Conservation (phyloP, 2,797 vertebrate genomes). For the Pteronotus mesoamericanus region DNA sequence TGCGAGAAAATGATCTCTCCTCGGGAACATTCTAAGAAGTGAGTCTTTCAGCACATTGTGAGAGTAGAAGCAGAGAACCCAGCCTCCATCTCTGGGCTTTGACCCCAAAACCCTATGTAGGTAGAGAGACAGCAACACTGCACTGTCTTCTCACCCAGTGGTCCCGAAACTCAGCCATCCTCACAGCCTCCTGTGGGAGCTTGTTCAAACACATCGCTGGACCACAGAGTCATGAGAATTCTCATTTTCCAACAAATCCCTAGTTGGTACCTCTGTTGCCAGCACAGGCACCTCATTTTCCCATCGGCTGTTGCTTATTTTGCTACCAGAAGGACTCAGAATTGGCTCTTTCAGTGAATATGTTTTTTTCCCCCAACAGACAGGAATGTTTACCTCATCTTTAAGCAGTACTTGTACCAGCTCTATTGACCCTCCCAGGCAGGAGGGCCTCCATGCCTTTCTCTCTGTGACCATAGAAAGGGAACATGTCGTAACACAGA, state of each 20-base stretch:
- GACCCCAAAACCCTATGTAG: not conserved
- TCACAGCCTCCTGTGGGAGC: not conserved
- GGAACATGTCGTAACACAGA: not conserved
- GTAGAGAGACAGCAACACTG: fast-evolving
- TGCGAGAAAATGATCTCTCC: not conserved
- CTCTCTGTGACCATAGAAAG: not conserved
- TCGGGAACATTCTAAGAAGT: not conserved
- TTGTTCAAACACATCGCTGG: not conserved
- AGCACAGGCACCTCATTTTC: not conserved
- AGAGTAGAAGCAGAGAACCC: not conserved
- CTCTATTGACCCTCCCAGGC: not conserved
- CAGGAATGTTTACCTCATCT: not conserved
- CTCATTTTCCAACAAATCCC: not conserved
- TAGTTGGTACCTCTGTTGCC: not conserved
- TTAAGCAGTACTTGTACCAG: not conserved
- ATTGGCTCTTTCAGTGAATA: not conserved
- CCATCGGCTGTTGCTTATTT: not conserved
- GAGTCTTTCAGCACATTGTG: fast-evolving
- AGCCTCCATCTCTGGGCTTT: not conserved
- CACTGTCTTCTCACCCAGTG: not conserved
- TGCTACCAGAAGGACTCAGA: not conserved
- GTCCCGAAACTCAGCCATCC: not conserved
- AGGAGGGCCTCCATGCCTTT: not conserved
- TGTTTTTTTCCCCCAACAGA: not conserved
- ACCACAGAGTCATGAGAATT: not conserved